Base-by-base conservation (phyloP, 2,797 vertebrate species). In the Aythya fuligula region DNA sequence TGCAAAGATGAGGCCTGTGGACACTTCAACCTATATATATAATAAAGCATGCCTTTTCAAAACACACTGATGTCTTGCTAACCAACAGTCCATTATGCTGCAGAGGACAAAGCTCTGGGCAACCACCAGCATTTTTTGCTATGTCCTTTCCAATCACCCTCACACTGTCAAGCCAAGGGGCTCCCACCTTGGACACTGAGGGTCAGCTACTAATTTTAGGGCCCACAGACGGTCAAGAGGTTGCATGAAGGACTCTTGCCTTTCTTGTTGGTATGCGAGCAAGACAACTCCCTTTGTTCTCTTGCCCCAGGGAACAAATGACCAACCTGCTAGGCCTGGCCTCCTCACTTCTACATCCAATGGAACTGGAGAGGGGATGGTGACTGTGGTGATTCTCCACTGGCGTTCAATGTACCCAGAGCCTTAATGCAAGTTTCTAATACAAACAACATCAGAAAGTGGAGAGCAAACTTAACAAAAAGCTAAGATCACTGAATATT, bases 141-240 rank as follows among this genome's bases (percentile, higher is more conserved):
- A 32, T 25, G 8, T 2, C 0, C 5, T 19, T 11, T 85, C 64
- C 47, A 70, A 8, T 12, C 2, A 1, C 13, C 38, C 32, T 60
- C 34, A 36, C 5, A 12, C 2, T 15, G 21, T 13, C 49, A 65
- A 61, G 22, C 7, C 27, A 85, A 57, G 19, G 30, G 25, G 9
- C 21, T 81, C 41, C 65, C 45, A 5, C 8, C 81, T 61, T 11
- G 8, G 60, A 82, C 5, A 11, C 28, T 10, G 16, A 22, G 18
- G 45, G 34, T 38, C 80, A 84, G 25, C 13, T 47, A 41, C 62
- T 43, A 30, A 86, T 78, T 88, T 88, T 19, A 86, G 30, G 6
- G 43, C 18, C 8, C 25, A 17, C 3, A 36, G 5, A 2, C 0
- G 0, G 15, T 30, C 72, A 66, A 91, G 32, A 45, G 11, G 16